Percentiles rank a stretch among this genome's conserved stretches.
Evolutionary conservation across 1,140 invertebrate genomes (phyloP).

Genomic region (Melanaphis sacchari): DNA sequence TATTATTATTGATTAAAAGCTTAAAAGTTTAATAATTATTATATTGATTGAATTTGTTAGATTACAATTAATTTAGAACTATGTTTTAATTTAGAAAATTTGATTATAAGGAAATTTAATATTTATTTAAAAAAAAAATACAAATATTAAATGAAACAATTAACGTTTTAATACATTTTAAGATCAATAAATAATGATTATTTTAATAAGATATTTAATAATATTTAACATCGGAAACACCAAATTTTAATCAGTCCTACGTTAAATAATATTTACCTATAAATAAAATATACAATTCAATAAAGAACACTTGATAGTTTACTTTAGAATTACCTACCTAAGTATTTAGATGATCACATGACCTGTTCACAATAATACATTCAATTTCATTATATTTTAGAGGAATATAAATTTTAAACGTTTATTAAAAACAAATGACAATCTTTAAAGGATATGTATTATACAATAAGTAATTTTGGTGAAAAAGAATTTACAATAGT

Average conservation of each 20-base stretch:
- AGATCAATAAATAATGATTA: background rate
- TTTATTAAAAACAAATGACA: background rate
- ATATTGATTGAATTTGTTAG: background rate
- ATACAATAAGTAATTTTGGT: background rate
- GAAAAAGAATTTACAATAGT: background rate
- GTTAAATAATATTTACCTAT: too few relatives aligned
- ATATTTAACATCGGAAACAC: too few relatives aligned
- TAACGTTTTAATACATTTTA: background rate
- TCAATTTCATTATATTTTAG: too few relatives aligned
- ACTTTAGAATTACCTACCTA: too few relatives aligned
- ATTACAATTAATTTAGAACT: background rate
- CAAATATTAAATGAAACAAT: background rate
- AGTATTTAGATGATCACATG: too few relatives aligned
- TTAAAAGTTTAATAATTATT: background rate
- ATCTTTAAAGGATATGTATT: background rate
- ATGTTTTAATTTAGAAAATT: background rate
- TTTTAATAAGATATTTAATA: background rate
- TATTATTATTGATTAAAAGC: background rate
- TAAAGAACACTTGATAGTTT: too few relatives aligned
- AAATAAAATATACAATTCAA: too few relatives aligned
- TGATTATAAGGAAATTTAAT: background rate
- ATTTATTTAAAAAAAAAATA: background rate
- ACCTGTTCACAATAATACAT: too few relatives aligned
- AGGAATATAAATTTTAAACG: too few relatives aligned
- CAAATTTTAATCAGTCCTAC: too few relatives aligned